Conservation (phyloP, 2,113 vertebrate genomes). For the Ageneiosus marmoratus region DNA sequence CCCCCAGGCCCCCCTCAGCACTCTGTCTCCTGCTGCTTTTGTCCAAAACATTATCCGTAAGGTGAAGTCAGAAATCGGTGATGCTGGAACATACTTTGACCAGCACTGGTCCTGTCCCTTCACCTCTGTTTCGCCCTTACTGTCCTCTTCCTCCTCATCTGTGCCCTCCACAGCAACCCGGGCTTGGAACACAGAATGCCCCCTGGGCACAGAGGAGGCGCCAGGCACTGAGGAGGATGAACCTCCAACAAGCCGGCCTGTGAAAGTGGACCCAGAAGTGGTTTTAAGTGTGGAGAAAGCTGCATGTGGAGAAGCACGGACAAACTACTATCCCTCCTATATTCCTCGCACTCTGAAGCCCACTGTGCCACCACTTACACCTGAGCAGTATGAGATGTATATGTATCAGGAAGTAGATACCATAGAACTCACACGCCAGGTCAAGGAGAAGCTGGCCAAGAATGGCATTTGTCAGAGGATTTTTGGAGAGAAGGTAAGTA, state of each 20-base stretch:
- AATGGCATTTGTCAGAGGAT: constrained; percentile 98
- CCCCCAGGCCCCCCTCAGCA: constrained; percentile 79
- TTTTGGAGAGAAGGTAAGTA: constrained; percentile 95
- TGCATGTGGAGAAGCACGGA: constrained; percentile 59
- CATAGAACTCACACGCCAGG: constrained; percentile 91
- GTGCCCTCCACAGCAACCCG: constrained; percentile 81
- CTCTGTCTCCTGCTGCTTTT: constrained; percentile 90
- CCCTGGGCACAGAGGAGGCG: constrained; percentile 79
- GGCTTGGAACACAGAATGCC: constrained; percentile 72
- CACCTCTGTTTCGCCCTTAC: constrained; percentile 86
- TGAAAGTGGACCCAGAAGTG: constrained; percentile 80
- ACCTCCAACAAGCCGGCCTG: constrained; percentile 57
- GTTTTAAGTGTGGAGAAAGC: constrained; percentile 64
- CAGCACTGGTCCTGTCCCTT: constrained; percentile 93
- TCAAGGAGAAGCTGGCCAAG: constrained; percentile 98
- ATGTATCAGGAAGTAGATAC: constrained; percentile 99
- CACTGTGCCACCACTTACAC: constrained; percentile 91
- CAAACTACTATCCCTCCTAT: constrained; percentile 86
- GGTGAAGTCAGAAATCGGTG: constrained; percentile 95
- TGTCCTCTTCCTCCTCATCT: constrained; percentile 86
- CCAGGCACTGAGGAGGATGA: constrained; percentile 80
- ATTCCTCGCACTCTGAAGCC: constrained; percentile 91
- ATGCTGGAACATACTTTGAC: constrained; percentile 89
- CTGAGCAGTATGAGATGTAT: constrained; percentile 97
- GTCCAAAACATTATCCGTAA: constrained; percentile 98